Conservation (phyloP, 2,113 vertebrate genomes). For the Pseudonaja textilis region DNA sequence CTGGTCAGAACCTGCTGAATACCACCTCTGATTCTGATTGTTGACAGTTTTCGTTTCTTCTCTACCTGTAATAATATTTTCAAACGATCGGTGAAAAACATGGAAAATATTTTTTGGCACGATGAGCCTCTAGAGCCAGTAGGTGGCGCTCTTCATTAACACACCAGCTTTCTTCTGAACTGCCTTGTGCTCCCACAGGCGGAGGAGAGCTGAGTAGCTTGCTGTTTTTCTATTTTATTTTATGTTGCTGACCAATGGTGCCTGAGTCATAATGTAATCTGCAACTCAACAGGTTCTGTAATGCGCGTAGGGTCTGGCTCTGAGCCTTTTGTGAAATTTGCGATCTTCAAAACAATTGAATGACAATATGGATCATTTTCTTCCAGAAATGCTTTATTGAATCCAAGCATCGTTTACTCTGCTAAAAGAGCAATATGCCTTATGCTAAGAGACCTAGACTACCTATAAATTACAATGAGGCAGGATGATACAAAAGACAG, state of each 20-base stretch:
- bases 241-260: neutral
- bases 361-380: conserved; percentile 35
- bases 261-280: conserved; percentile 32
- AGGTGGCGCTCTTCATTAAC: conserved; percentile 72
- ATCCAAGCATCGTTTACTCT: neutral
- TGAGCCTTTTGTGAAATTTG: conserved; percentile 28
- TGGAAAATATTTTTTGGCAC: neutral
- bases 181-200: conserved; percentile 10
- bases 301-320: neutral
- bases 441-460: neutral
- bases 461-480: neutral
- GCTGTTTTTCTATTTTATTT: neutral
- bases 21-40: too few relatives aligned
- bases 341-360: conserved; percentile 17
- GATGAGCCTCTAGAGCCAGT: conserved; percentile 39
- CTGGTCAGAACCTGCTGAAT: too few relatives aligned
- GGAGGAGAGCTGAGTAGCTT: neutral
- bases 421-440: neutral
- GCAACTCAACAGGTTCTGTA: conserved; percentile 21
- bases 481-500: neutral
- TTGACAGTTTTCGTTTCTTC: neutral
- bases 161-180: neutral
- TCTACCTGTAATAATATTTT: neutral
- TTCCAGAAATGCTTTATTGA: conserved; percentile 41
- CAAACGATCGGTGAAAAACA: too few relatives aligned